Percentiles rank a stretch among this genome's conserved stretches.
phyloP scores from a whole-genome alignment of 37 sponge, comb jelly and placozoan genomes.

The Beroe forskalii region DNA sequence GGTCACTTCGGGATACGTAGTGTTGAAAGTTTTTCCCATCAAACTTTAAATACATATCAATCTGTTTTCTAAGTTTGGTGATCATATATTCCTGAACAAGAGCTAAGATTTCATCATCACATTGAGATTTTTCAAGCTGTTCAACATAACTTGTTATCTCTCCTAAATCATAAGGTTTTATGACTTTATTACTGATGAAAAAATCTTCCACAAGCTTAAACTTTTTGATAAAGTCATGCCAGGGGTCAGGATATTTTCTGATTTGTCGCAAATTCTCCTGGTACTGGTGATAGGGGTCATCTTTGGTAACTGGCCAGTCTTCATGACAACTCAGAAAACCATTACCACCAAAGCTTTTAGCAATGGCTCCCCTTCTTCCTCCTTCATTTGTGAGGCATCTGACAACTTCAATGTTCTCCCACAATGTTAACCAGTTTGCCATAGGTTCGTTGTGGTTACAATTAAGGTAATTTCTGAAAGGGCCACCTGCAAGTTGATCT shows the following conservation, averaged over 20 bases:
- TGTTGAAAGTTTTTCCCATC: not conserved
- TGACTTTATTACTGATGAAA: not conserved
- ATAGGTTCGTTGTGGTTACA: not conserved
- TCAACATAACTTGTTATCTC: not conserved
- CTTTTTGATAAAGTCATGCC: not conserved
- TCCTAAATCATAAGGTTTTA: not conserved
- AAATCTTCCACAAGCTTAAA: not conserved
- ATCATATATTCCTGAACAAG: conserved; percentile 44
- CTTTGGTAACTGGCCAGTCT: conserved; percentile 45
- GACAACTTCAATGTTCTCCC: conserved; percentile 28
- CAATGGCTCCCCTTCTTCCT: conserved; percentile 23
- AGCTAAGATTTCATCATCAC: conserved; percentile 44
- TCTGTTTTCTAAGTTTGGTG: conserved; percentile 27
- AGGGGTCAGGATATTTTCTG: conserved; percentile 19
- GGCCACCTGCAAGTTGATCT: conserved; percentile 38
- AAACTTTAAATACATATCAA: conserved; percentile 35
- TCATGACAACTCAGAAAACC: conserved; percentile 52
- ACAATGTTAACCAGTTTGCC: not conserved
- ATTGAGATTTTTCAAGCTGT: not conserved
- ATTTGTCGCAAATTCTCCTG: conserved; percentile 17
- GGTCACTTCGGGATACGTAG: not conserved
- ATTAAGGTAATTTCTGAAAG: conserved; percentile 37
- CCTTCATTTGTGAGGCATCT: conserved; percentile 44
- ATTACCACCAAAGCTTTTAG: conserved; percentile 58
- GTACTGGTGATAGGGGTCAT: conserved; percentile 53